Evolutionary conservation across 2,113 vertebrate genomes (phyloP), one percentile per base, ranked within the genome.

Genomic region (Beaufortia kweichowensis): DNA sequence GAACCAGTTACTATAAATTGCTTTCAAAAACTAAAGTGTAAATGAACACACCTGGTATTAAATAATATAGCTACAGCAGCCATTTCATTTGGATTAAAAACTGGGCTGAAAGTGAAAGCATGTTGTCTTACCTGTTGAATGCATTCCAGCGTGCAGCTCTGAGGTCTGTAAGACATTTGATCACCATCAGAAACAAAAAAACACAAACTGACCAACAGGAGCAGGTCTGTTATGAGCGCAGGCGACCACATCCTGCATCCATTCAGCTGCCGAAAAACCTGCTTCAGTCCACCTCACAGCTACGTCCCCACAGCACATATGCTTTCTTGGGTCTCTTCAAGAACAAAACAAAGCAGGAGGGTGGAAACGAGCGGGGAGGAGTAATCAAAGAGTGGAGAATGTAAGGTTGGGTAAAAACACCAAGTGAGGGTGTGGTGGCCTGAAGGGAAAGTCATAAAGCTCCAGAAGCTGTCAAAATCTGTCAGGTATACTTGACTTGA

Each of bases 71-170:
- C 12, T 12, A 50, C 33, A 1, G 9, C 33, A 35, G 33, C 33
- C 33, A 35, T 35, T 5, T 35, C 9, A 7, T n/a, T n/a, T n/a
- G n/a, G n/a, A n/a, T n/a, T n/a, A n/a, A n/a, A n/a, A n/a, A n/a
- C n/a, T n/a, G n/a, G n/a, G 0, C 43, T 50, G 1, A 6, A 59
- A 39, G 2, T 24, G 11, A 39, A 53, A 39, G 9, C 17, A 43
- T 14, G 11, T 2, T 4, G 23, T 70, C 72, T 76, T 82, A 92
- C 91, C 89, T 87, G 78, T 12, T 23, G 84, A 50, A 93, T 68
- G 56, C 91, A 93, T 17, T 88, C 79, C 65, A 92, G 76, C 0
- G 68, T 83, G 85, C 91, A 92, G 83, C 87, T 70, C 78, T 85
- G 86, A 35, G 91, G 87, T 14, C 26, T 21, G 56, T 89, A 59